Base-by-base conservation (phyloP, 2,888 invertebrate species). In the Drosophila recens region DNA sequence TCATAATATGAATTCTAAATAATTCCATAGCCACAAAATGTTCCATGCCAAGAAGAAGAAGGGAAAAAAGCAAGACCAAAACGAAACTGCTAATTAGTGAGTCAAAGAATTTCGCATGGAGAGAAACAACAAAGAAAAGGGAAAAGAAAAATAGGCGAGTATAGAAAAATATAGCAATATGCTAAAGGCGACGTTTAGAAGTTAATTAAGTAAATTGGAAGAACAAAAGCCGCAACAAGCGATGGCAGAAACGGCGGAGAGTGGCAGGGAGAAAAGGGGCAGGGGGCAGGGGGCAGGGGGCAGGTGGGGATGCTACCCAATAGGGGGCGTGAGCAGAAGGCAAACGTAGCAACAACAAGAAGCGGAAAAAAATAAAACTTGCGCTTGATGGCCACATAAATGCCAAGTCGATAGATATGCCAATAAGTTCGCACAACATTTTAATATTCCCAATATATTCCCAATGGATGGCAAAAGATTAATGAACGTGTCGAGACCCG, bases 181-280 rank as follows among this genome's bases (percentile, higher is more conserved):
- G 87, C 82, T 80, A 68, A 87, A 83, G 86, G 83, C 78, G 75
- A 84, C 83, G 89, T 82, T 88, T 88, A 86, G 89, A 84, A 88
- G 83, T 88, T 88, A 86, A 84, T 84, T 88, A 84, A 88, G 79
- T 68, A 84, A 84, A 84, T 84, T 88, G 80, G 75, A 56, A 78
- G 72, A 82, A 67, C 80, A 85, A 85, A 84, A 73, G 73, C 70
- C 67, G 66, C 45, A 68, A 45, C 42, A 43, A 51, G 11, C 33
- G 46, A 27, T 20, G 5, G 23, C 9, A n/a, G 48, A 10, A 42
- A 23, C 42, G 23, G 10, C 58, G 30, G n/a, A 27, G 54, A 17
- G 5, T 17, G n/a, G n/a, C n/a, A n/a, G n/a, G n/a, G n/a, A n/a
- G n/a, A n/a, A n/a, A n/a, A n/a, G n/a, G n/a, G n/a, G n/a, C n/a